Base-by-base conservation (phyloP, 2,797 vertebrate genomes). In the Hozukius guyotensis region DNA sequence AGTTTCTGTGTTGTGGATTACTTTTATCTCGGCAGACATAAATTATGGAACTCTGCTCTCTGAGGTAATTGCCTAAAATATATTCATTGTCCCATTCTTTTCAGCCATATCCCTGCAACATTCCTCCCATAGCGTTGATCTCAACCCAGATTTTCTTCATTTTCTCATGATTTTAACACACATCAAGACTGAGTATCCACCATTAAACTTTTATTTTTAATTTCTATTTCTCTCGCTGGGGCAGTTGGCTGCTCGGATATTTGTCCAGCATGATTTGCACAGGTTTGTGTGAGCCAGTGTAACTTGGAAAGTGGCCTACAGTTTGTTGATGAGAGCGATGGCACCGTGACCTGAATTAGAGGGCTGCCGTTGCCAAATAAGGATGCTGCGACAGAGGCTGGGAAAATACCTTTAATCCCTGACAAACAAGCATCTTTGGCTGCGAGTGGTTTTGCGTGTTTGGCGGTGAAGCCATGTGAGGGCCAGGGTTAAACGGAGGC, bases 1-100 rank as follows among this genome's bases (percentile, higher is more conserved):
- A 94, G 89, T 94, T 95, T 94, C 93, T 93, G 88, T 93, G 92
- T 94, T 95, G 91, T 95, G 93, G 92, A 95, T 95, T 95, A 94
- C 92, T 94, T 94, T 95, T 95, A 95, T 95, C 93, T 94, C 78
- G 80, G 90, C 90, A 91, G 92, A 92, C 92, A 92, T 93, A 95
- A 95, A 95, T 95, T 93, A 94, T 91, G 87, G 90, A 95, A 91
- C 90, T 94, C 88, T 88, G 90, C 90, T 92, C 92, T 95, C 93
- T 84, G 88, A 93, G 91, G 93, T 95, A 95, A 95, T 95, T 95
- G 94, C 92, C 90, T 94, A 90, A 95, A 95, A 95, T 93, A 88
- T 89, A 94, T 92, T 94, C 93, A 92, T 94, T 93, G 93, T 94
- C 91, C 83, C 87, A 77, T 91, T 93, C 92, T 90, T 92, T 89